These are phyloP conservation scores for Copidosoma aretas DNA, from an alignment of 2,888 invertebrate genomes.

Conservation along the genomic window DNA sequence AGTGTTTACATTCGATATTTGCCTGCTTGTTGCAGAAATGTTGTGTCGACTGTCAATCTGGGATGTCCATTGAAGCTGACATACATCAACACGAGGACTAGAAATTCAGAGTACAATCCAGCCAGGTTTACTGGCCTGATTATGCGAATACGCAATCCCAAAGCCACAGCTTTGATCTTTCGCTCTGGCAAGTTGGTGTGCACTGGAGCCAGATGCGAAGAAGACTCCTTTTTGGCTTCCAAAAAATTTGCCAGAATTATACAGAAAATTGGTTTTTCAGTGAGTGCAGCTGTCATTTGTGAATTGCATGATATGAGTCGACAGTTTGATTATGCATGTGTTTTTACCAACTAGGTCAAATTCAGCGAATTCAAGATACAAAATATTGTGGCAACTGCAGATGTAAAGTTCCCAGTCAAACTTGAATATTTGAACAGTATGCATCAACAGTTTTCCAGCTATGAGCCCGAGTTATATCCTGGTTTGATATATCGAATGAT, in stretches of 20 bases:
- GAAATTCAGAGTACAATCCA: constrained; percentile 85
- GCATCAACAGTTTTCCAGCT: constrained; percentile 84
- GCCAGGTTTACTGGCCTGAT: constrained; percentile 82
- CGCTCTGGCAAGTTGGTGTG: constrained; percentile 84
- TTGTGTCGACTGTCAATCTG: constrained; percentile 80
- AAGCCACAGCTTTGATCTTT: constrained; percentile 78
- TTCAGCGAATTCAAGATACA: constrained; percentile 80
- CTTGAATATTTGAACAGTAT: constrained; percentile 77
- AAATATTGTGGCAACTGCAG: constrained; percentile 75
- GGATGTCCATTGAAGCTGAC: constrained; percentile 75
- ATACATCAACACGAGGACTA: constrained; percentile 78
- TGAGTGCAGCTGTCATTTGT: constrained; percentile 60
- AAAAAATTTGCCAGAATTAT: constrained; percentile 84
- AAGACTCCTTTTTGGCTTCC: constrained; percentile 77
- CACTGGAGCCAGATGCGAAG: constrained; percentile 81
- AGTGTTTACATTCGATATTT: too few species aligned
- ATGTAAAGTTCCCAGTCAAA: constrained; percentile 75
- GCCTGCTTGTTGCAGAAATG: constrained; percentile 68
- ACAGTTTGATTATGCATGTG: neutral
- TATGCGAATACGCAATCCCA: constrained; percentile 81
- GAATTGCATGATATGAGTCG: neutral
- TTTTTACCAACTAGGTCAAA: constrained; percentile 68
- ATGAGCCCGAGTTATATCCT: constrained; percentile 98
- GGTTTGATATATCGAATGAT: constrained; percentile 99
- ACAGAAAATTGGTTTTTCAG: constrained; percentile 80